Evolutionary conservation across 1,140 invertebrate genomes (phyloP), one percentile per base, ranked within the genome.

Genomic region (Aphaenogaster rudis): DNA sequence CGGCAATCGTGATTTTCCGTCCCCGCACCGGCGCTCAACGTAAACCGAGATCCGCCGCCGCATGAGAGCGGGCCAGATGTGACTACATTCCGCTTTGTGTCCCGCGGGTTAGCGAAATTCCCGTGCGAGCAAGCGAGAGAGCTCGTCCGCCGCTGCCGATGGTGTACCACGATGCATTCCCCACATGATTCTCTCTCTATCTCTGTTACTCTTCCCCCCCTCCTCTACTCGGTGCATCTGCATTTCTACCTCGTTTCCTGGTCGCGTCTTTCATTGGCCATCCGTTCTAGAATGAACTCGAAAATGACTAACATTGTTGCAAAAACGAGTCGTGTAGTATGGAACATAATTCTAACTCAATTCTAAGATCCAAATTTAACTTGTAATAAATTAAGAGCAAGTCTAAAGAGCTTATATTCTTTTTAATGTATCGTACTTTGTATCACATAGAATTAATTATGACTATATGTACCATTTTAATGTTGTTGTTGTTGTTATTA

Each of bases 1-100:
- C 86, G 88, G 88, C 92, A 92, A 93, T 92, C 90, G 91, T 94
- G 92, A 94, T 94, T 94, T 94, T 93, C 91, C 90, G 86, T 94
- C 90, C 90, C 90, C 91, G 88, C 89, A 88, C 91, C 78, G 69
- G 87, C 89, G 93, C 88, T 76, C 90, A 94, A 93, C 93, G 89
- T 94, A 94, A 94, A 95, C 92, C 90, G 87, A 91, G 89, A 90
- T 88, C 88, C 81, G 89, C 86, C 88, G 88, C 91, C 88, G 92
- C 94, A 93, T 94, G 94, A 93, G 94, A 94, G 91, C 92, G 84
- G 86, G 85, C 93, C 94, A 95, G 92, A 94, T 94, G 94, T 92
- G 92, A 93, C 92, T 93, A 93, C 92, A 92, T 91, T 88, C 90
- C 90, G 91, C 91, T 92, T 93, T 91, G 92, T 94, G 88, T 94